Evolutionary conservation across 2,797 vertebrate species (phyloP), one percentile per base, ranked within the genome.

Genomic region (Neosilurus mollespiculum): DNA sequence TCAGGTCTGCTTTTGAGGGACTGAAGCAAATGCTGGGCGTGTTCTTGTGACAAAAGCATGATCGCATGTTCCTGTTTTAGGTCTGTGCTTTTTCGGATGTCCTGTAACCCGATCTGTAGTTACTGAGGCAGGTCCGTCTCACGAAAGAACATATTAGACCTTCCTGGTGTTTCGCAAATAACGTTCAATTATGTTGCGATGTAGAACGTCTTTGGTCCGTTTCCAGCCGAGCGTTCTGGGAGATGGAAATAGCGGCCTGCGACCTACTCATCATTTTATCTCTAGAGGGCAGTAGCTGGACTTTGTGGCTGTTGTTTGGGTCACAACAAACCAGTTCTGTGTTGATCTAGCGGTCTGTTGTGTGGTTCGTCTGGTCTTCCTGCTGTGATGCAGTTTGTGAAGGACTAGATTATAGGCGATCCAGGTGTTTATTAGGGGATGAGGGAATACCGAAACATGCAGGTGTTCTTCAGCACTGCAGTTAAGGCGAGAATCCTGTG

Each of bases 31-130:
- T 84, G 70, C 78, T 2, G 54, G 16, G 49, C 37, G 37, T 86
- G 72, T 82, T 82, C 85, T 86, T 84, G 83, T 87, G 84, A 85
- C 85, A 81, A 69, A 77, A 86, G 87, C 83, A 70, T 86, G 77
- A 88, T 73, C 65, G 24, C 81, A 66, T 49, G 37, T 77, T 86
- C 81, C 86, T 67, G 73, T 84, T 86, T 84, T 78, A 79, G 56
- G 83, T 81, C 80, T 34, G 59, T 84, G 81, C 82, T 81, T 82
- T 87, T 89, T 84, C 69, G 85, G 86, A 81, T 85, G 83, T 77
- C 18, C 69, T 86, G 85, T 81, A 87, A 90, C 80, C 64, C 26
- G 82, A 89, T 83, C 85, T 26, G 77, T 26, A 22, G 75, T 82
- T 54, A 67, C n/a, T 54, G 54, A 78, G 75, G 34, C 67, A 72